A percentile compares a stretch with the other conserved stretches of the same genome.
phyloP scores from a whole-genome alignment of 2,113 vertebrate species.

The Ciconia boyciana region DNA sequence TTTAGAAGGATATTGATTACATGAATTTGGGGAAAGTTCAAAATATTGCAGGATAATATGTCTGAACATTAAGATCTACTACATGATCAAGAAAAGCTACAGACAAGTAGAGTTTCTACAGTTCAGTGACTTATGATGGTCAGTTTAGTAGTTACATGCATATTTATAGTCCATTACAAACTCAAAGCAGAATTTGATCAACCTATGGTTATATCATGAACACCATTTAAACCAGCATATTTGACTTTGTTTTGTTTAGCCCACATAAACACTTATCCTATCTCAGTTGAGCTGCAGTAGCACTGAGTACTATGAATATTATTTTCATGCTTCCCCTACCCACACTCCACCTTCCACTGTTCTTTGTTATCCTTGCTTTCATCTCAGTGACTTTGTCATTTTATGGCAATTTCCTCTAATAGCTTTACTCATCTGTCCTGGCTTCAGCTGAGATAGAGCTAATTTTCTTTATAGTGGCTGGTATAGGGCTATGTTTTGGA shows the following conservation, averaged over 20 bases:
- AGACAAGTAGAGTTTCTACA: not conserved
- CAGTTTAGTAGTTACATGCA: not conserved
- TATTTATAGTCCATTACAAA: not conserved
- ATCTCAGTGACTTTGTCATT: not conserved
- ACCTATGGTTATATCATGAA: not conserved
- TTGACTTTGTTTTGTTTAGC: not conserved
- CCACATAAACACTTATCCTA: not conserved
- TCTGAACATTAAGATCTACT: not conserved
- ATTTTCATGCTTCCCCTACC: not conserved
- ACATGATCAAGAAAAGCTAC: not conserved
- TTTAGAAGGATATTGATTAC: not conserved
- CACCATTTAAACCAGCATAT: not conserved
- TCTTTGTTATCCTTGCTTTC: not conserved
- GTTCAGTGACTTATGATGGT: accelerated
- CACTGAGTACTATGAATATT: not conserved
- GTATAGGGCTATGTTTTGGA: too few species aligned
- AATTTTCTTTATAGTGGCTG: too few species aligned
- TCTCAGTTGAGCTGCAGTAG: not conserved
- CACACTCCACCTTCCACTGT: not conserved
- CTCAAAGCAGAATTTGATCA: not conserved
- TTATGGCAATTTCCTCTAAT: not conserved
- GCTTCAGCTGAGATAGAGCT: too few species aligned
- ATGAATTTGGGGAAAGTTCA: not conserved
- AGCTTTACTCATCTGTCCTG: not conserved
- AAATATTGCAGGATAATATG: not conserved